A percentile compares a stretch with the other conserved stretches of the same genome.
phyloP scores from a whole-genome alignment of 2,797 vertebrate species.

The Aldrovandia affinis region DNA sequence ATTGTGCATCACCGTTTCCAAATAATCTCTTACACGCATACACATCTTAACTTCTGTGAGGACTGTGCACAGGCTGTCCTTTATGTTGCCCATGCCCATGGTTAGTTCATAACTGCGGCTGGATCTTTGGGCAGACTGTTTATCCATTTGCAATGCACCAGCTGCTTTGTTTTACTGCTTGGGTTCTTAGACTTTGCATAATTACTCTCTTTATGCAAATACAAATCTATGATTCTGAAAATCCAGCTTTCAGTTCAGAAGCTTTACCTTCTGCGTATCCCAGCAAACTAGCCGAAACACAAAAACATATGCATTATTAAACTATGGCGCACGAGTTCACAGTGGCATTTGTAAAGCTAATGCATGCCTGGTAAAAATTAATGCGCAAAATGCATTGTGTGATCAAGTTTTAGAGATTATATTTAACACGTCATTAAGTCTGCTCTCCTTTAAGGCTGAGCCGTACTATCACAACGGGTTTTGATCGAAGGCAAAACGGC shows the following conservation, averaged over 20 bases:
- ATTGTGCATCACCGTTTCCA: too few species aligned
- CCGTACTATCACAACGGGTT: neutral
- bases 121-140: too few species aligned
- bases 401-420: constrained; percentile 6
- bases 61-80: too few species aligned
- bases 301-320: neutral
- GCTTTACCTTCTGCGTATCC: neutral
- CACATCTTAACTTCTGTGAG: too few species aligned
- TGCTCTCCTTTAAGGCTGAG: neutral
- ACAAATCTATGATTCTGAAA: too few species aligned
- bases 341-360: neutral
- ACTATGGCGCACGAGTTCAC: neutral
- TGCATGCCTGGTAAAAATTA: neutral
- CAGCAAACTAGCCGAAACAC: neutral
- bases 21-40: too few species aligned
- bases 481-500: constrained; percentile 17
- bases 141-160: too few species aligned
- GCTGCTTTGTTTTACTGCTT: too few species aligned
- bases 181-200: too few species aligned
- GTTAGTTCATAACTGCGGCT: too few species aligned
- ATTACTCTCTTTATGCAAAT: too few species aligned
- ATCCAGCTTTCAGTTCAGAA: neutral
- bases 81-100: too few species aligned
- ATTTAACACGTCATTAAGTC: constrained; percentile 17
- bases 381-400: neutral